phyloP scores from a whole-genome alignment of 2,888 invertebrate genomes.

The Ennomos quercinarius region DNA sequence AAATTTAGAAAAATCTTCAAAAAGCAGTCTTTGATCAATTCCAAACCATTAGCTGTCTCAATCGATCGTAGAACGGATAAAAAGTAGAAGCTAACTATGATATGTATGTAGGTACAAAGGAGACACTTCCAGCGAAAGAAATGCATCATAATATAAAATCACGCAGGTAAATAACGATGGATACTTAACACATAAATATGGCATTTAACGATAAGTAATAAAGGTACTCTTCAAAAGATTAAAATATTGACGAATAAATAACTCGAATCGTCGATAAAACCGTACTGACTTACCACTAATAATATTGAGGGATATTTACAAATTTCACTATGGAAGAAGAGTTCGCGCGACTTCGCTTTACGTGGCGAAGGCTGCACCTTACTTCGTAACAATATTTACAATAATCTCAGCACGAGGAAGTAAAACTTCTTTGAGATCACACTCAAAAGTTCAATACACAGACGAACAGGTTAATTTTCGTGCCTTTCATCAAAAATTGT shows the following conservation, averaged over 20 bases:
- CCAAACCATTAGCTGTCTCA: conserved; percentile 62
- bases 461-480: conserved; percentile 48
- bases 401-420: conserved; percentile 69
- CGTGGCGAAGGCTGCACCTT: conserved; percentile 65
- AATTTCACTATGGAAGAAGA: conserved; percentile 85
- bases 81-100: conserved; percentile 53
- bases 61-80: conserved; percentile 50
- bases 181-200: conserved; percentile 84
- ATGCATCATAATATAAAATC: conserved; percentile 50
- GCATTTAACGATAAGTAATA: conserved; percentile 80
- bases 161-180: conserved; percentile 66
- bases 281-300: conserved; percentile 68
- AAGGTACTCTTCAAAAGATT: conserved; percentile 82
- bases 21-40: conserved; percentile 84
- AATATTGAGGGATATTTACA: conserved; percentile 81
- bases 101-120: conserved; percentile 68
- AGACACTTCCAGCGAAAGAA: conserved; percentile 47
- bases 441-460: conserved; percentile 62
- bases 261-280: conserved; percentile 78
- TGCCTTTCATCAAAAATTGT: conserved; percentile 35
- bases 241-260: conserved; percentile 81
- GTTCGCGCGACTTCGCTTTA: conserved; percentile 67
- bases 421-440: conserved; percentile 69
- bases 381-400: conserved; percentile 82
- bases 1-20: conserved; percentile 62